Evolutionary conservation across 1,140 invertebrate genomes (phyloP).

Genomic region (Vanessa tameamea): DNA sequence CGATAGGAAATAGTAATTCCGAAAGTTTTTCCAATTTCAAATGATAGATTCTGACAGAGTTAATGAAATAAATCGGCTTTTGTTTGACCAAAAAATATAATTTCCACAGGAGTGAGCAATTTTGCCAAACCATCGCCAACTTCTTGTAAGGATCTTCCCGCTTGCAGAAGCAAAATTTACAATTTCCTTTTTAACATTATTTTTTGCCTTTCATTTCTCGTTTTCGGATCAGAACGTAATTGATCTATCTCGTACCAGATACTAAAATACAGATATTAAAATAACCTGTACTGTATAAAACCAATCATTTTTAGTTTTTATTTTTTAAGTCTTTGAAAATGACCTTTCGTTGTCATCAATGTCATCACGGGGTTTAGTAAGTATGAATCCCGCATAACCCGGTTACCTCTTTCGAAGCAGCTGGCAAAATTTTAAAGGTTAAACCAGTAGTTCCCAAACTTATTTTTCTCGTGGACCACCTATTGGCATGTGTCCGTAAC

Average conservation of each 20-base stretch:
- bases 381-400: too few species aligned
- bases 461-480: too few species aligned
- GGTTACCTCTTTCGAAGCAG: too few species aligned
- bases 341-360: too few species aligned
- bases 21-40: conserved; percentile 2
- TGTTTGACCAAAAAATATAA: conserved; percentile 17
- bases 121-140: conserved; percentile 1
- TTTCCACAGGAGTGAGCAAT: conserved; percentile 1
- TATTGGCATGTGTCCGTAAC: too few species aligned
- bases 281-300: too few species aligned
- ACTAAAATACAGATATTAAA: too few species aligned
- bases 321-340: too few species aligned
- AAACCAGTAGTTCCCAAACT: too few species aligned
- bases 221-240: not conserved
- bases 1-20: not conserved
- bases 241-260: not conserved
- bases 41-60: not conserved
- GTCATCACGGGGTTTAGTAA: too few species aligned
- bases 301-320: too few species aligned
- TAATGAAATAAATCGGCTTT: conserved; percentile 11
- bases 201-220: not conserved
- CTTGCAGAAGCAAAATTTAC: conserved; percentile 16
- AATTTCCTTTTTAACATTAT: conserved; percentile 1
- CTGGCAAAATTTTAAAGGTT: too few species aligned
- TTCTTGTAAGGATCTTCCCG: not conserved